These are phyloP conservation scores for Actias luna DNA, from an alignment of 2,888 invertebrate genomes.

Conservation along the genomic window DNA sequence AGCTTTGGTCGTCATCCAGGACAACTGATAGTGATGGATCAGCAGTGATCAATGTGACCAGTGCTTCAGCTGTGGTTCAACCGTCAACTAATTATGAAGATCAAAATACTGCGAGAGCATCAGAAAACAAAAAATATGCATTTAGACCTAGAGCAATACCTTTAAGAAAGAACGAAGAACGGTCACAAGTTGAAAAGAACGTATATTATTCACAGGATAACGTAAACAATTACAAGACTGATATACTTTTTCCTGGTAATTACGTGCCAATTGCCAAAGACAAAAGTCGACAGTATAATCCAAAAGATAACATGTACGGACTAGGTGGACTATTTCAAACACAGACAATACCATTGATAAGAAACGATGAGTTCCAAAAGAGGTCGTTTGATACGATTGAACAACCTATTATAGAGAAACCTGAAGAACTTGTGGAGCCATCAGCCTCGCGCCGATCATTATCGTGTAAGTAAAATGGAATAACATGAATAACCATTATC, in stretches of 20 bases:
- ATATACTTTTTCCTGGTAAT: constrained; percentile 75
- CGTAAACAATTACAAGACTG: constrained; percentile 55
- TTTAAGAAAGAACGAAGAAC: constrained; percentile 40
- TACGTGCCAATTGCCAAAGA: constrained; percentile 74
- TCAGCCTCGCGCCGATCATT: constrained; percentile 66
- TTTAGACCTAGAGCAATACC: constrained; percentile 69
- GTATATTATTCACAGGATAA: constrained; percentile 57
- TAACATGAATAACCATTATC: constrained; percentile 8
- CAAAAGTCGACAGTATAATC: constrained; percentile 54
- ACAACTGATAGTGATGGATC: constrained; percentile 56
- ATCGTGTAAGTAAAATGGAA: constrained; percentile 57
- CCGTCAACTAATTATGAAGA: constrained; percentile 49
- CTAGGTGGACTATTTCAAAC: constrained; percentile 51
- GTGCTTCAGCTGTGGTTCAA: constrained; percentile 62
- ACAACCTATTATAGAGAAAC: constrained; percentile 59
- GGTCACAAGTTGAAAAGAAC: constrained; percentile 50
- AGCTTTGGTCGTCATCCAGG: constrained; percentile 60
- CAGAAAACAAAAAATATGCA: constrained; percentile 38
- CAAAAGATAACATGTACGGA: constrained; percentile 18
- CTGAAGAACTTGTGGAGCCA: constrained; percentile 54
- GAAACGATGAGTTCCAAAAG: constrained; percentile 55
- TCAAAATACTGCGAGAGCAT: neutral
- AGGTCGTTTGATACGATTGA: constrained; percentile 58
- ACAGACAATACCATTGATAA: constrained; percentile 64
- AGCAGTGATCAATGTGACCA: constrained; percentile 62